Conservation (phyloP, 1,140 invertebrate species). For the Caenorhabditis briggsae region DNA sequence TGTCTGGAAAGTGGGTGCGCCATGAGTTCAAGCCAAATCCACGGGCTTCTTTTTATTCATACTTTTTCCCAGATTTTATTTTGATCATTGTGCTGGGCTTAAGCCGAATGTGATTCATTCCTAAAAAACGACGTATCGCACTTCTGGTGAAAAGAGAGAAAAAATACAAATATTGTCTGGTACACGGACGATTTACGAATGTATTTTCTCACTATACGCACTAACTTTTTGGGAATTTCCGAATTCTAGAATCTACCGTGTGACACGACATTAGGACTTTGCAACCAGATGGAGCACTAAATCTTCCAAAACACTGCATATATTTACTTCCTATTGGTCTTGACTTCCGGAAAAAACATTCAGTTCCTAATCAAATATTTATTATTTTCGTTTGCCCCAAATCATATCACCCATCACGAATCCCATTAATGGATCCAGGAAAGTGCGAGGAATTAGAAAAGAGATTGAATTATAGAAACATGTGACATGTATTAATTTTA, state of each 20-base stretch:
- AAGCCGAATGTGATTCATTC: not conserved
- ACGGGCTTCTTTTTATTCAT: not conserved
- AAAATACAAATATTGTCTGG: conserved; percentile 24
- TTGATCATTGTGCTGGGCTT: conserved; percentile 12
- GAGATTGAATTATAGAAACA: conserved; percentile 16
- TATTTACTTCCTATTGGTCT: not conserved
- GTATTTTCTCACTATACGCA: not conserved
- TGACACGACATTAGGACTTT: not conserved
- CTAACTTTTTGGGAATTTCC: not conserved
- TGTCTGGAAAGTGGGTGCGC: conserved; percentile 32
- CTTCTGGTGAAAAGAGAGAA: not conserved
- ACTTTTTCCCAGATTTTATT: not conserved
- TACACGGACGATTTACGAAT: not conserved
- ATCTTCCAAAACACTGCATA: not conserved
- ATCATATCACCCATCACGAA: not conserved
- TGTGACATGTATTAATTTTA: conserved; percentile 14
- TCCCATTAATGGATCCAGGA: not conserved
- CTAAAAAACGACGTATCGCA: not conserved
- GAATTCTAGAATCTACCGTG: not conserved
- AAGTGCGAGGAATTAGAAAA: conserved; percentile 10
- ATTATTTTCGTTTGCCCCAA: too few species aligned
- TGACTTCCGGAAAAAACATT: not conserved
- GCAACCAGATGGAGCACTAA: not conserved
- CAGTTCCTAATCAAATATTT: not conserved
- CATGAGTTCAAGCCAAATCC: conserved; percentile 7